Evolutionary conservation across 2,113 vertebrate genomes (phyloP), one percentile per base, ranked within the genome.

Genomic region (Beaufortia kweichowensis): DNA sequence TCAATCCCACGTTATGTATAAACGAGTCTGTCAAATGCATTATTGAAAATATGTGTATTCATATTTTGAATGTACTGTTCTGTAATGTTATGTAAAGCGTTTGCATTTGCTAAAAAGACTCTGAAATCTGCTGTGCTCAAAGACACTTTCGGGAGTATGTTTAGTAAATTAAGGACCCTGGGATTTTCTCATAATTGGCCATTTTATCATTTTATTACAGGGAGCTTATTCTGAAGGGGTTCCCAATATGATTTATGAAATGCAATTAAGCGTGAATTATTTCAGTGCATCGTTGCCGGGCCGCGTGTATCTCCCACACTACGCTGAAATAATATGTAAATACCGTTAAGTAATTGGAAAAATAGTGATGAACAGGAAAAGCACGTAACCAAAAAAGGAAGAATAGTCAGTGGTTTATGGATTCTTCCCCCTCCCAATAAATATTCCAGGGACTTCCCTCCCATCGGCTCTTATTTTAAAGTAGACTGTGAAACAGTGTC

Each of bases 161-260:
- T 88, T 88, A 87, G 85, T 66, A 79, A 88, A 90, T 87, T 85
- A 86, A 86, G 84, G 74, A 78, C 57, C 74, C 23, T 26, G 39
- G 65, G 82, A 83, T 85, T 87, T 85, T 84, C 83, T 72, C 82
- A 84, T 89, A 90, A 90, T 88, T 90, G 85, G 88, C 85, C 77
- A 78, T 86, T 92, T 91, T 90, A 89, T 92, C 85, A 89, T 91
- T 89, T 90, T 87, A 85, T 87, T 88, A 90, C 84, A 90, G 88
- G 81, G 81, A 85, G 87, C 85, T 86, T 82, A 86, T 87, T 85
- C 85, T 86, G 87, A 90, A 72, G 89, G 85, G 84, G 77, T 85
- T 87, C 77, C 84, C 80, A 87, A 90, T 87, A 87, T 85, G 81
- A 87, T 92, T 90, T 87, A 88, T 90, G 86, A 90, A 92, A 90